Conservation (phyloP, 2,797 vertebrate species). For the Pipistrellus pipistrellus region DNA sequence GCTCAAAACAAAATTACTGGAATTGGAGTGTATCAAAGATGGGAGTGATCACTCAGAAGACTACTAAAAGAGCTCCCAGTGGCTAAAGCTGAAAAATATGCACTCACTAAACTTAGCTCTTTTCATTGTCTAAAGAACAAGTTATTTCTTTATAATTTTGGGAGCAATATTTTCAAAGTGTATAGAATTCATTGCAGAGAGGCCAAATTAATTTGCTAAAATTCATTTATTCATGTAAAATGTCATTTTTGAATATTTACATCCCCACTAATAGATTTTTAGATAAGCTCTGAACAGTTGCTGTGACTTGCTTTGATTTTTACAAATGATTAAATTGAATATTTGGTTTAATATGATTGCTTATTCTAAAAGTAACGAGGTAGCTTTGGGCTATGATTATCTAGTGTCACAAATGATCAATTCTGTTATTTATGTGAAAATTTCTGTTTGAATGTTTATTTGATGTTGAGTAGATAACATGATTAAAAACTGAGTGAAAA, state of each 20-base stretch:
- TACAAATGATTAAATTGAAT: conserved; percentile 55
- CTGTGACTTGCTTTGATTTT: conserved; percentile 57
- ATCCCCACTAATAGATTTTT: conserved; percentile 45
- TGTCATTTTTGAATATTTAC: conserved; percentile 53
- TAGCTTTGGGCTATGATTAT: conserved; percentile 62
- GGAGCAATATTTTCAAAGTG: conserved; percentile 35
- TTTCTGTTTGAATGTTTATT: conserved; percentile 58
- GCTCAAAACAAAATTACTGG: not conserved
- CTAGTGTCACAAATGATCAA: conserved; percentile 40
- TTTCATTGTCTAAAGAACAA: conserved; percentile 25
- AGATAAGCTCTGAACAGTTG: conserved; percentile 19
- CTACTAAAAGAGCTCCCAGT: not conserved
- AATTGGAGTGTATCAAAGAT: not conserved
- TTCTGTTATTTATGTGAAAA: conserved; percentile 63
- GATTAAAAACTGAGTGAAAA: conserved; percentile 41
- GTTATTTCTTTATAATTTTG: conserved; percentile 27
- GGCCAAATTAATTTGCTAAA: conserved; percentile 55
- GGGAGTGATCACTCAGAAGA: not conserved
- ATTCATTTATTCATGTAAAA: conserved; percentile 53
- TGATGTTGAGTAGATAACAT: conserved; percentile 12
- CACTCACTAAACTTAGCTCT: conserved; percentile 5
- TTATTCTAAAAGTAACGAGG: conserved; percentile 51
- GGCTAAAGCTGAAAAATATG: not conserved
- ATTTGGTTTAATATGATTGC: conserved; percentile 58
- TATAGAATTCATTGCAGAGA: not conserved